A percentile compares a stretch with the other conserved stretches of the same genome.
Evolutionary conservation across 1,140 invertebrate species (phyloP).

Genomic region (Leptonema lineaticorne): DNA sequence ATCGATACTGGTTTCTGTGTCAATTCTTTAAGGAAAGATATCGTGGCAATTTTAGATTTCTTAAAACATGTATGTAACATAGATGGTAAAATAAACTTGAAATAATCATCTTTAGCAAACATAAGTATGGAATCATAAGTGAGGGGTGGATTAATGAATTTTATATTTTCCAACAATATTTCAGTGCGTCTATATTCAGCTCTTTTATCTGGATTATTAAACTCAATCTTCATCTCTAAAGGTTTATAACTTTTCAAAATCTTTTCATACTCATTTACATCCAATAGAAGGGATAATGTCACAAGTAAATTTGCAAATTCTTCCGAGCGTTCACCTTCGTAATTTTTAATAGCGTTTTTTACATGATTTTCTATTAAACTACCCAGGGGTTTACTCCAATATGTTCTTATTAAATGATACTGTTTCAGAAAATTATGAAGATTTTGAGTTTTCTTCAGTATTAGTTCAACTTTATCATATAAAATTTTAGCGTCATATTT

Average conservation of each 20-base stretch:
- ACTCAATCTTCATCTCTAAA: conserved; percentile 10
- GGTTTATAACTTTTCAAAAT: conserved; percentile 27
- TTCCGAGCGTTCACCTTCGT: background rate
- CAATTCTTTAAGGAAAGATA: conserved; percentile 23
- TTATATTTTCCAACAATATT: conserved; percentile 9
- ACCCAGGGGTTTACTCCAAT: conserved; percentile 28
- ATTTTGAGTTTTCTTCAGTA: background rate
- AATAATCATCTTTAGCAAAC: conserved; percentile 33
- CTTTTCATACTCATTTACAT: conserved; percentile 19
- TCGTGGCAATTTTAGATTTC: conserved; percentile 21
- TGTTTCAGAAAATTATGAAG: conserved; percentile 8
- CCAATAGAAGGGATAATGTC: conserved; percentile 13
- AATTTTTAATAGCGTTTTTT: background rate
- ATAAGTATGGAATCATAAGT: conserved; percentile 13
- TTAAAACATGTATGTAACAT: conserved; percentile 29
- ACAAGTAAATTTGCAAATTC: conserved; percentile 2
- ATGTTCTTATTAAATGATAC: conserved; percentile 23
- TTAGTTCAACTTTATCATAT: background rate
- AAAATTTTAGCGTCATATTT: too few relatives aligned
- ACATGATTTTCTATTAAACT: conserved; percentile 9
- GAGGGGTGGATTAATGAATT: conserved; percentile 30
- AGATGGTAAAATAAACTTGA: conserved; percentile 32
- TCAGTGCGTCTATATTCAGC: conserved; percentile 25
- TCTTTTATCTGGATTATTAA: background rate
- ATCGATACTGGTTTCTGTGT: conserved; percentile 32